Conservation (phyloP, 2,113 vertebrate genomes). For the Paedocypris sp. region DNA sequence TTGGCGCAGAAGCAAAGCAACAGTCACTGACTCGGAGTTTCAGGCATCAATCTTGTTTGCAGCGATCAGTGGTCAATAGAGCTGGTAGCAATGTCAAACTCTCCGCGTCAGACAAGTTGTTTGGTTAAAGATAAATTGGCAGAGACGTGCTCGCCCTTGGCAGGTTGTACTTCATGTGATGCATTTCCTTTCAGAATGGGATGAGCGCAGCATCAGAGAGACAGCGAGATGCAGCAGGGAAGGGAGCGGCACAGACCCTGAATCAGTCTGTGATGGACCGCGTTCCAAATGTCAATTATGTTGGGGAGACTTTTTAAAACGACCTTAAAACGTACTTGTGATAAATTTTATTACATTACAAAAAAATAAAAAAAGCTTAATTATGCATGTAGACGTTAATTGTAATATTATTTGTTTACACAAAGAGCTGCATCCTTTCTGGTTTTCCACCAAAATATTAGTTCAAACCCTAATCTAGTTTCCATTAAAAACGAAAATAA, state of each 20-base stretch:
- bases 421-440: too few relatives aligned
- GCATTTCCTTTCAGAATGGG: constrained; percentile 9
- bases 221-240: constrained; percentile 32
- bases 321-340: too few relatives aligned
- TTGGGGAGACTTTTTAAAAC: too few relatives aligned
- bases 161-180: constrained; percentile 33
- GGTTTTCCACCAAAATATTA: too few relatives aligned
- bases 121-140: constrained; percentile 35
- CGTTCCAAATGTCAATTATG: too few relatives aligned
- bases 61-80: constrained; percentile 34
- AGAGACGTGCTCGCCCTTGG: constrained; percentile 21
- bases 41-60: constrained; percentile 29
- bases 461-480: too few relatives aligned
- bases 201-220: constrained; percentile 3
- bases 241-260: neutral
- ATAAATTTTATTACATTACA: too few relatives aligned
- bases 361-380: too few relatives aligned
- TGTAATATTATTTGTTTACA: too few relatives aligned
- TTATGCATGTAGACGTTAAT: too few relatives aligned
- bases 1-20: constrained; percentile 9
- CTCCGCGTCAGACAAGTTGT: constrained; percentile 5
- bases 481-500: too few relatives aligned
- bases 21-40: constrained; percentile 14
- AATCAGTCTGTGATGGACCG: too few relatives aligned
- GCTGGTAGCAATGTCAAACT: constrained; percentile 21